These are phyloP conservation scores for Nixonia krombeini DNA, from an alignment of 1,140 invertebrate genomes.

Conservation along the genomic window DNA sequence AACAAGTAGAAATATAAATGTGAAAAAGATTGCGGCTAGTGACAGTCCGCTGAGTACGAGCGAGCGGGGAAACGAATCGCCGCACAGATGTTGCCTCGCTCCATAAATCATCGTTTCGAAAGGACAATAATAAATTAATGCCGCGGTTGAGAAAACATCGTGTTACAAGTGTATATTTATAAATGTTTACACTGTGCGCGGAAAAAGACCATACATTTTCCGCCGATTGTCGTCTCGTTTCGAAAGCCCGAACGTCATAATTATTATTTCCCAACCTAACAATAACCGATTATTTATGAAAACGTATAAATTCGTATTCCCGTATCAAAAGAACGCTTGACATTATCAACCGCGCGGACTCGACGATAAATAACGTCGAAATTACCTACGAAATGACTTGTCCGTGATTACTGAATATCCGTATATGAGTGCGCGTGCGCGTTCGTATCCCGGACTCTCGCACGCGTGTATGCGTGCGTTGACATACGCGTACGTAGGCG, in stretches of 20 bases:
- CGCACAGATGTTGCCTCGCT: background rate
- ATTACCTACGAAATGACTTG: background rate
- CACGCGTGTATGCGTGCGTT: too few relatives aligned
- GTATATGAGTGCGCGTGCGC: too few relatives aligned
- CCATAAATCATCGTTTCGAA: conserved; percentile 14
- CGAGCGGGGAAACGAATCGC: background rate
- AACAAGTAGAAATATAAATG: conserved; percentile 10
- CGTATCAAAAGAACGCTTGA: background rate
- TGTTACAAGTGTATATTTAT: background rate
- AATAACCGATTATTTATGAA: background rate
- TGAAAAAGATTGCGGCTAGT: conserved; percentile 1
- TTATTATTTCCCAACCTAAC: too few relatives aligned
- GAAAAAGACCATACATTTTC: too few relatives aligned
- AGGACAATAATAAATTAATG: conserved; percentile 13
- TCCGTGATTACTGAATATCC: background rate
- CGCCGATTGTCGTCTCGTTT: too few relatives aligned
- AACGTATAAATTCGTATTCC: background rate
- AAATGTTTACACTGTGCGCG: too few relatives aligned
- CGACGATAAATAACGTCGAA: background rate
- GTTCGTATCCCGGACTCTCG: too few relatives aligned
- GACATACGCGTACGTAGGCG: background rate
- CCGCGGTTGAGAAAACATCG: conserved; percentile 3
- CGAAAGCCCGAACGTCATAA: too few relatives aligned
- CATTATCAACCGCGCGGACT: background rate
- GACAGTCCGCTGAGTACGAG: background rate